A percentile compares a stretch with the other conserved stretches of the same genome.
These are phyloP conservation scores for Calliscelio sp. DNA, from an alignment of 2,888 invertebrate genomes.

Conservation along the genomic window DNA sequence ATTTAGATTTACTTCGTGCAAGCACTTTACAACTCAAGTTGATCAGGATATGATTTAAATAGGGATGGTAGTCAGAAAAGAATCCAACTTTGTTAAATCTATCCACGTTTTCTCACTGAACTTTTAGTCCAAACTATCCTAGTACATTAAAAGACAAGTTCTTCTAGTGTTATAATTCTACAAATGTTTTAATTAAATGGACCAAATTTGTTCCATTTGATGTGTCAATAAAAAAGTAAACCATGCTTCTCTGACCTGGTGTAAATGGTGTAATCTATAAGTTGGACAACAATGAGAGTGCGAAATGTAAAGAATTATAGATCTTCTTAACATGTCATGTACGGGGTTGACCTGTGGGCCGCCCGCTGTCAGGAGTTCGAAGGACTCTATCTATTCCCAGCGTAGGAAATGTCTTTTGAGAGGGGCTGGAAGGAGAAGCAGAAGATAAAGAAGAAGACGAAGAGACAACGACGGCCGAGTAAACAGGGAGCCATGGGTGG, in stretches of 20 bases:
- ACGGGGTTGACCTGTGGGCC: conserved; percentile 64
- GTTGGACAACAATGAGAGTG: conserved; percentile 83
- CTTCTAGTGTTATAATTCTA: too few relatives aligned
- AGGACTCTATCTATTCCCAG: conserved; percentile 83
- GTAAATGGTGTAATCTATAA: conserved; percentile 82
- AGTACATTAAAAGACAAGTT: too few relatives aligned
- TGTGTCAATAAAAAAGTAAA: too few relatives aligned
- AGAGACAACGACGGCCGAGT: conserved; percentile 54
- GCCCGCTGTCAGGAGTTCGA: conserved; percentile 84
- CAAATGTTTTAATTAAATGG: too few relatives aligned
- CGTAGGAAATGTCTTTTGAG: conserved; percentile 70
- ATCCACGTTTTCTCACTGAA: too few relatives aligned
- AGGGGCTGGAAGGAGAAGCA: conserved; percentile 48
- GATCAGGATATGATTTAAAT: too few relatives aligned
- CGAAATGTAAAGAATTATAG: conserved; percentile 80
- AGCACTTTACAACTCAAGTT: not conserved
- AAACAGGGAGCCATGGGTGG: conserved; percentile 84
- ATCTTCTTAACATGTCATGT: conserved; percentile 64
- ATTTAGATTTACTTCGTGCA: not conserved
- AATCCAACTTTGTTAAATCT: too few relatives aligned
- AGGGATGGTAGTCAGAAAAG: too few relatives aligned
- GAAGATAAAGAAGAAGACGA: conserved; percentile 38
- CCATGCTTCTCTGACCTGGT: conserved; percentile 33
- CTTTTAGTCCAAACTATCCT: too few relatives aligned
- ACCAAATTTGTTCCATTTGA: too few relatives aligned